These are phyloP conservation scores for Vanessa atalanta DNA, from an alignment of 1,140 invertebrate species.

Conservation along the genomic window DNA sequence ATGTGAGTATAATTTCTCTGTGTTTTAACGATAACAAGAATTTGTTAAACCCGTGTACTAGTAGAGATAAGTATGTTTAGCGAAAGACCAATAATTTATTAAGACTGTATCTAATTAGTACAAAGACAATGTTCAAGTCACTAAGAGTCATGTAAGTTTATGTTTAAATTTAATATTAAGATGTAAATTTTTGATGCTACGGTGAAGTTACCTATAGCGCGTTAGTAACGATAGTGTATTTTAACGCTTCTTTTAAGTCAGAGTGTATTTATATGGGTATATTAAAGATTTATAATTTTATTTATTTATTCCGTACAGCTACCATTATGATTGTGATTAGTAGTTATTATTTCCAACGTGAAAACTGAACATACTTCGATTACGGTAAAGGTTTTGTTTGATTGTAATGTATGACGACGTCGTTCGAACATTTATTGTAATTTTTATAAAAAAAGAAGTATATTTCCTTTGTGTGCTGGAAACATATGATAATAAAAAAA, in stretches of 20 bases:
- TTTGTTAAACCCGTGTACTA: conserved; percentile 30
- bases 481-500: conserved; percentile 38
- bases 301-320: conserved; percentile 50
- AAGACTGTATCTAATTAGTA: conserved; percentile 75
- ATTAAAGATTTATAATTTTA: conserved; percentile 61
- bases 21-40: conserved; percentile 35
- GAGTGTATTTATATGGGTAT: conserved; percentile 60
- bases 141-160: conserved; percentile 7
- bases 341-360: not conserved
- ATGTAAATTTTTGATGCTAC: conserved; percentile 46
- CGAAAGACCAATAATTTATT: conserved; percentile 69
- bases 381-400: not conserved
- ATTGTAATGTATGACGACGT: not conserved
- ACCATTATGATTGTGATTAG: conserved; percentile 1
- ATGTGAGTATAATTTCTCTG: conserved; percentile 17
- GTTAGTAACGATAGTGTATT: conserved; percentile 38
- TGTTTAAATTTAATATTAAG: conserved; percentile 16
- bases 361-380: not conserved
- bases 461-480: conserved; percentile 37
- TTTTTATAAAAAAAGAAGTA: conserved; percentile 13
- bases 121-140: conserved; percentile 56
- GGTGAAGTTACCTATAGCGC: conserved; percentile 73
- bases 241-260: conserved; percentile 49
- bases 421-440: conserved; percentile 18
- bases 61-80: conserved; percentile 36